Conservation (phyloP, 2,888 invertebrate genomes). For the Macrophya alboannulata region DNA sequence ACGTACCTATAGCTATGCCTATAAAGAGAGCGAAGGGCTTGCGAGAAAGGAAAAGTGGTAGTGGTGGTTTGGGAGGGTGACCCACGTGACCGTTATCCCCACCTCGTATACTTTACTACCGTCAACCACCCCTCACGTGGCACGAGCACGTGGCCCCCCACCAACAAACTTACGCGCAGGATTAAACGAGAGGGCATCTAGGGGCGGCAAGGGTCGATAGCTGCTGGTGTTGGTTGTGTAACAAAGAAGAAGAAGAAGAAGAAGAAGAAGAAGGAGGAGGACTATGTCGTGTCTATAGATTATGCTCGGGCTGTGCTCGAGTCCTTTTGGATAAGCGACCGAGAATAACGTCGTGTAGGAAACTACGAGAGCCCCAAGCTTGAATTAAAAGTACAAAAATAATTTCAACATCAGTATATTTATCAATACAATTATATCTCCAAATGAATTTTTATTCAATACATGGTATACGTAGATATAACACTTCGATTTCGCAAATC, state of each 20-base stretch:
- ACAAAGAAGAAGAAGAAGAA: constrained; percentile 63
- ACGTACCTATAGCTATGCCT: constrained; percentile 38
- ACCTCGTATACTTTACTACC: neutral
- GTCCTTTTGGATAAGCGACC: constrained; percentile 21
- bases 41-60: constrained; percentile 36
- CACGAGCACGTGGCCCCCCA: constrained; percentile 60
- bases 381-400: too few relatives aligned
- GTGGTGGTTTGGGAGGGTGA: neutral
- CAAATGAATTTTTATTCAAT: too few relatives aligned
- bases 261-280: neutral
- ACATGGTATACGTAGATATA: too few relatives aligned
- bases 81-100: constrained; percentile 23
- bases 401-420: too few relatives aligned
- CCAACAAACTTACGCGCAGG: constrained; percentile 36
- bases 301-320: neutral
- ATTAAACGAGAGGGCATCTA: constrained; percentile 52
- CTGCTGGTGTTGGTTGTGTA: constrained; percentile 69
- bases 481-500: too few relatives aligned
- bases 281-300: constrained; percentile 3
- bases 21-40: constrained; percentile 56
- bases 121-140: constrained; percentile 46
- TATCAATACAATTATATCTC: too few relatives aligned
- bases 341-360: neutral
- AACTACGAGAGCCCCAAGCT: neutral
- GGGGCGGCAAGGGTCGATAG: constrained; percentile 66